These are phyloP conservation scores for Cyrtonyx montezumae DNA, from an alignment of 2,113 vertebrate genomes.

Conservation along the genomic window DNA sequence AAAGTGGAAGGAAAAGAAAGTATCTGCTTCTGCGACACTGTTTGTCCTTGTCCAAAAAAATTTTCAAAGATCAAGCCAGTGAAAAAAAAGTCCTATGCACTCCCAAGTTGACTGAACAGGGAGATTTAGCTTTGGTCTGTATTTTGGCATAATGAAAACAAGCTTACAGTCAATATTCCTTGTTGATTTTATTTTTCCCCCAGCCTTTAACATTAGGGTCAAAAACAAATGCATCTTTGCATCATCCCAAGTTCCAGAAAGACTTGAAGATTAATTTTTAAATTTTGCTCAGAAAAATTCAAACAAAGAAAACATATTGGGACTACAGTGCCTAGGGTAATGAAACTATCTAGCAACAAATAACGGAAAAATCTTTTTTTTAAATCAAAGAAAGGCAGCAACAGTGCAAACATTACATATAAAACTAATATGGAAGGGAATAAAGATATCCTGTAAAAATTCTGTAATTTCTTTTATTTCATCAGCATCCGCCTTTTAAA, in stretches of 20 bases:
- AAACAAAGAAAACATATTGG: constrained; percentile 25
- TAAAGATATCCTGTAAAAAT: not conserved
- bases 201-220: not conserved
- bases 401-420: not conserved
- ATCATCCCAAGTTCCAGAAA: not conserved
- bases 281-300: not conserved
- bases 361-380: not conserved
- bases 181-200: not conserved
- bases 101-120: not conserved
- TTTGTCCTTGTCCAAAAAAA: not conserved
- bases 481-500: not conserved
- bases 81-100: not conserved
- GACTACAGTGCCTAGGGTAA: not conserved
- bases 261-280: not conserved
- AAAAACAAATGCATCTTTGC: not conserved
- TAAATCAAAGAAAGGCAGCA: not conserved
- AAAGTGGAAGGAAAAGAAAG: not conserved
- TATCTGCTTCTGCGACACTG: fast-evolving
- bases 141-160: not conserved
- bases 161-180: not conserved
- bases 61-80: not conserved
- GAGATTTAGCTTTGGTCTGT: not conserved
- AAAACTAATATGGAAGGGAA: too few relatives aligned
- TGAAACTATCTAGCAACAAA: not conserved
- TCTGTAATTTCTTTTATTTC: not conserved